Percentiles rank a stretch among this genome's conserved stretches.
Conservation (phyloP, 2,888 invertebrate species). For the Leptodirus hochenwartii region DNA sequence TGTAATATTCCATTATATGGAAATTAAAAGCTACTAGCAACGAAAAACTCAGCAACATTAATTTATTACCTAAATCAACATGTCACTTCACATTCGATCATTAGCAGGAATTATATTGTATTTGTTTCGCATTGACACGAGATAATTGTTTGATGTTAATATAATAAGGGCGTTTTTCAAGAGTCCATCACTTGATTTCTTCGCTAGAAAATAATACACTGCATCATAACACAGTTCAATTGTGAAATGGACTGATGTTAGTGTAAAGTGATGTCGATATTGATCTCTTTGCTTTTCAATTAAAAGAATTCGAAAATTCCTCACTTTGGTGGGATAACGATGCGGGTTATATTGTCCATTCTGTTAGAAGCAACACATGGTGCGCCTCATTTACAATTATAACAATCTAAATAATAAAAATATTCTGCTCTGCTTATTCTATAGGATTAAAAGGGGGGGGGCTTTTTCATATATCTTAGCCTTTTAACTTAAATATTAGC, state of each 20-base stretch:
- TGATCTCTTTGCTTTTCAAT: too few relatives aligned
- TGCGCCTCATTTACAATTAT: constrained; percentile 8
- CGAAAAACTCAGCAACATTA: constrained; percentile 12
- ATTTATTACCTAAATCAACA: too few relatives aligned
- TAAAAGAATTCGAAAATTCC: constrained; percentile 9
- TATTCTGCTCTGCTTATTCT: constrained; percentile 27
- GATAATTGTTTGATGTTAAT: too few relatives aligned
- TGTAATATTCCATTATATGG: constrained; percentile 19
- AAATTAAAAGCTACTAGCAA: constrained; percentile 3
- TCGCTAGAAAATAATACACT: too few relatives aligned
- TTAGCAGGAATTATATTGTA: constrained; percentile 6
- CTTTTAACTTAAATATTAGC: too few relatives aligned
- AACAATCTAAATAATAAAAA: constrained; percentile 22
- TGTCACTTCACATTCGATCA: constrained; percentile 18
- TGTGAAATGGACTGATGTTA: too few relatives aligned
- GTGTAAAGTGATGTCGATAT: too few relatives aligned
- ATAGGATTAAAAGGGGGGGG: too few relatives aligned
- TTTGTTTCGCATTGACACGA: too few relatives aligned
- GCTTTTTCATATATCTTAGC: too few relatives aligned
- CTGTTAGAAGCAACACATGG: constrained; percentile 12
- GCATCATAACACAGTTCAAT: constrained; percentile 9
- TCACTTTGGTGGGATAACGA: constrained; percentile 13
- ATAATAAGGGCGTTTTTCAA: too few relatives aligned
- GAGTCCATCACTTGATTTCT: too few relatives aligned
- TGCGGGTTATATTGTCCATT: constrained; percentile 15